Conservation (phyloP, 2,113 vertebrate genomes). For the Neolamprologus devosi region DNA sequence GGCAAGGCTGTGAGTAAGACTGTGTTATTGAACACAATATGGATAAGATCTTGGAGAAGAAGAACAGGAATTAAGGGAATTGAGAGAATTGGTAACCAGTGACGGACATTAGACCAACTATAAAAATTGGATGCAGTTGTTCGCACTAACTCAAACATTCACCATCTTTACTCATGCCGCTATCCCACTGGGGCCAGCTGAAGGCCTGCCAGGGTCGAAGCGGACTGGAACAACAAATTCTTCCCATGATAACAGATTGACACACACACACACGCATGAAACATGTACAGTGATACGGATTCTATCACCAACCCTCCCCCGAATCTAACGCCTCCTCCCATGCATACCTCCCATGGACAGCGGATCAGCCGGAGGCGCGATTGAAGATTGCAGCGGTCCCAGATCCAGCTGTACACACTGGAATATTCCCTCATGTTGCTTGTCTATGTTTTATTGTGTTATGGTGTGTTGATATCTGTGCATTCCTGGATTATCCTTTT, state of each 20-base stretch:
- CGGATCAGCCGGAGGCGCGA: rapidly evolving
- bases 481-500: not conserved
- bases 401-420: not conserved
- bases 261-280: not conserved
- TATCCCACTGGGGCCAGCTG: not conserved
- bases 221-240: not conserved
- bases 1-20: not conserved
- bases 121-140: not conserved
- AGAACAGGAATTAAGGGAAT: not conserved
- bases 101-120: not conserved
- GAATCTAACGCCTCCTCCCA: not conserved
- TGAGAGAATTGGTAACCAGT: not conserved
- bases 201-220: not conserved
- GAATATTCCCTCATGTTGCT: not conserved
- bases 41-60: not conserved
- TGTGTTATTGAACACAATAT: not conserved
- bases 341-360: not conserved
- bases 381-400: not conserved
- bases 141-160: not conserved
- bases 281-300: not conserved
- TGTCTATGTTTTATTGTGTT: not conserved
- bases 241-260: not conserved
- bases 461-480: not conserved
- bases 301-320: not conserved
- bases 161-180: not conserved